Base-by-base conservation (phyloP, 1,140 invertebrate genomes). In the Bombus pascuorum region DNA sequence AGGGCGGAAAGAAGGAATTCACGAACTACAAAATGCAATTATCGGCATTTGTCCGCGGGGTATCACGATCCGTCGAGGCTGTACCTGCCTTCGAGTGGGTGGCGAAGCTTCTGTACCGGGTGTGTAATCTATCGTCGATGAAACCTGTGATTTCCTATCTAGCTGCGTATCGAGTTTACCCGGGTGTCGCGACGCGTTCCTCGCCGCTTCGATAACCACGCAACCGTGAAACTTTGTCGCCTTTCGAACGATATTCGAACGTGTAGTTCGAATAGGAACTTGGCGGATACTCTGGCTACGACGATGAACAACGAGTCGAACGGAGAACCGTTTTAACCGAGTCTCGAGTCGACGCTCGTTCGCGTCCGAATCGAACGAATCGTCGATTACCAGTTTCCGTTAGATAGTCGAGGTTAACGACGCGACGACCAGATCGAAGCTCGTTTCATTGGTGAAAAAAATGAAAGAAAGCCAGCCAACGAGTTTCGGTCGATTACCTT, bases 11-110 rank as follows among this genome's bases (percentile, higher is more conserved):
- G 93, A 87, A 93, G 90, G 91, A 94, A 94, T 94, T 94, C 93
- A 94, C 93, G 92, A 94, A 94, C 93, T 94, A 93, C 93, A 94
- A 94, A 94, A 94, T 91, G 93, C 93, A 94, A 94, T 94, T 94
- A 94, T 94, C 93, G 93, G 92, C 93, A 94, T 94, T 94, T 94
- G 93, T 94, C 94, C 93, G 92, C 92, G 91, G 94, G 94, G 93
- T 94, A 94, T 94, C 94, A 94, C 94, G 94, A 94, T 94, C 89
- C 86, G 81, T 70, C 91, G 87, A 89, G 92, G 87, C 88, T 92
- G 89, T 89, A 91, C 91, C 90, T 88, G 84, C 70, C 44, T 79
- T 87, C 77, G 81, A 91, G 92, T 91, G 91, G 87, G 87, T 91
- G 87, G 89, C 76, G 78, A 57, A 79, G 87, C 84, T 89, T 75